phyloP scores from a whole-genome alignment of 2,797 vertebrate species.

The Sus cebifrons region DNA sequence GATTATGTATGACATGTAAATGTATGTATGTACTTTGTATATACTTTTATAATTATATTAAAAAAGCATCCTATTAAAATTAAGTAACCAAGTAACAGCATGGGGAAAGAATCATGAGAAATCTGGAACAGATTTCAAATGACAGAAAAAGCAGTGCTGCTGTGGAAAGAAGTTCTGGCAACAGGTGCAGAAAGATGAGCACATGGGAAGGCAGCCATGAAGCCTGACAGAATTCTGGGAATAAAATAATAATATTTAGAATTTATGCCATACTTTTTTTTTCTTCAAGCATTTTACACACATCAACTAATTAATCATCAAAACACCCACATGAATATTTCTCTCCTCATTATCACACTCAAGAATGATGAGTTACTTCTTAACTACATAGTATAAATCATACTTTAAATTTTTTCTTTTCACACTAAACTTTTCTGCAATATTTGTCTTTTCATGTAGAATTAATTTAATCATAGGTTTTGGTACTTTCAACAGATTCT shows the following conservation, averaged over 20 bases:
- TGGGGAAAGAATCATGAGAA: slow-evolving; percentile 9
- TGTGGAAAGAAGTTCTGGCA: slow-evolving; percentile 58
- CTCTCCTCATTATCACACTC: slow-evolving; percentile 74
- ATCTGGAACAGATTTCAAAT: slow-evolving; percentile 50
- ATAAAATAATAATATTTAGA: slow-evolving; percentile 82
- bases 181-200: slow-evolving; percentile 72
- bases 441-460: slow-evolving; percentile 66
- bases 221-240: slow-evolving; percentile 76
- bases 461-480: slow-evolving; percentile 73
- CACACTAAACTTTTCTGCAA: slow-evolving; percentile 56
- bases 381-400: slow-evolving; percentile 70
- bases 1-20: background rate
- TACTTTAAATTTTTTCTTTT: slow-evolving; percentile 62
- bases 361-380: slow-evolving; percentile 70
- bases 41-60: background rate
- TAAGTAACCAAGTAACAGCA: slow-evolving; percentile 42
- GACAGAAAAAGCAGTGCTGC: slow-evolving; percentile 53
- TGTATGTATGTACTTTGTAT: background rate
- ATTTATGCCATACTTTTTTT: slow-evolving; percentile 73
- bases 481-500: slow-evolving; percentile 65
- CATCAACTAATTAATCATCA: slow-evolving; percentile 84
- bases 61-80: background rate
- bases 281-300: slow-evolving; percentile 78
- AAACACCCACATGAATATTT: slow-evolving; percentile 82
- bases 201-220: slow-evolving; percentile 73